Evolutionary conservation across 2,888 invertebrate species (phyloP), one percentile per base, ranked within the genome.

Genomic region (Euzophera pinguis): DNA sequence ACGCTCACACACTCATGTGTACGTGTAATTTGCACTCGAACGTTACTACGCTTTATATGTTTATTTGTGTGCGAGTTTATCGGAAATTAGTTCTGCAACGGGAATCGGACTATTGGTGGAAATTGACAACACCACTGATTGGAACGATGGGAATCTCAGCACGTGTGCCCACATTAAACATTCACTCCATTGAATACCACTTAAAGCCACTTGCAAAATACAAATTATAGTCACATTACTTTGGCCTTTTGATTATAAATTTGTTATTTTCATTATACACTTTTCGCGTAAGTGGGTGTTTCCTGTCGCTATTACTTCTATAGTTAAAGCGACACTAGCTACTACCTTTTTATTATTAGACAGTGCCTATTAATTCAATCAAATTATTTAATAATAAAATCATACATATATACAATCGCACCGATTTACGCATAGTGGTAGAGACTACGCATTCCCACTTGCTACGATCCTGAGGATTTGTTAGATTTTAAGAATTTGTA

Each of bases 1-100:
- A 90, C 89, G 88, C 84, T 88, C 75, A 82, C 84, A 78, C 77
- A 78, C 78, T 67, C 75, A 76, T 72, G 61, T 69, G 66, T 72
- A 74, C 62, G 64, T 71, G 73, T 79, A 83, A 83, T 87, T 82
- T 81, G 79, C 78, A 81, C 78, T 79, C 71, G 67, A 63, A 73
- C 66, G 73, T 79, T 71, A 72, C 65, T 67, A 71, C 64, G 65
- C 67, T 62, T 65, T 68, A 62, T 57, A n/a, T n/a, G 58, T 63
- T 61, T 59, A 61, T 69, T 61, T 71, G 74, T 78, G 77, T 81
- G 82, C 73, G 75, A 73, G 75, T 84, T 81, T 81, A 88, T 87
- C 83, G 84, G 81, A 83, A 87, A 86, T 86, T 85, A 81, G 86
- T 83, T 84, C 80, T 80, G 77, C 80, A 73, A 74, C 71, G 67